Evolutionary conservation across 64 coral and sea anemone species (phyloP).

Genomic region (Acropora tenuis): DNA sequence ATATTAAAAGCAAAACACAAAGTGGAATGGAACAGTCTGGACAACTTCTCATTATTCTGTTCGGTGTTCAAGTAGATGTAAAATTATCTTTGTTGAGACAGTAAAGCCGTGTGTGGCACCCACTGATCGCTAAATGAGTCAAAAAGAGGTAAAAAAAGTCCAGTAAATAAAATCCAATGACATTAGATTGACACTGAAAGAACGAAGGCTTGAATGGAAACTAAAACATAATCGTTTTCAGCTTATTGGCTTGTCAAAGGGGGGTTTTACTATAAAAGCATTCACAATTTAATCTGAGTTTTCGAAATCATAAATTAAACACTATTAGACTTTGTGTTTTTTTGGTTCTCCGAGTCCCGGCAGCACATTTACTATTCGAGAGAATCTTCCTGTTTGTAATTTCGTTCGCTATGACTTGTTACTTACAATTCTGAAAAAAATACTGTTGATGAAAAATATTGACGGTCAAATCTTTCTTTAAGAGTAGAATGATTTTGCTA

Average conservation of each 20-base stretch:
- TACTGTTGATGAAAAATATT: not conserved
- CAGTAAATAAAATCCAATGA: not conserved
- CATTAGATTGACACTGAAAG: slow-evolving; percentile 20
- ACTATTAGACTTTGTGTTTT: not conserved
- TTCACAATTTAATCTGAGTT: not conserved
- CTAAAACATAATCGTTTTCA: slow-evolving; percentile 26
- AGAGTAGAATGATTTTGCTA: not conserved
- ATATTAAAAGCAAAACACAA: not conserved
- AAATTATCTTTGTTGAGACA: not conserved
- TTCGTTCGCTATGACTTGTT: not conserved
- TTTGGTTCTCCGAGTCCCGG: too few species aligned
- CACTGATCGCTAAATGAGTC: not conserved
- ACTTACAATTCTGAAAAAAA: too few species aligned
- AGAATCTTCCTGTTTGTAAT: too few species aligned
- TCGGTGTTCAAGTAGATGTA: not conserved
- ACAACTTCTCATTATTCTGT: not conserved
- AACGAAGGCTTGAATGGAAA: slow-evolving; percentile 33
- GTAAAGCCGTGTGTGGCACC: not conserved
- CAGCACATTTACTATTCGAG: not conserved
- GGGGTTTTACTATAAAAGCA: slow-evolving; percentile 23
- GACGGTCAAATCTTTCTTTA: not conserved
- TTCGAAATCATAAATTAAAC: not conserved
- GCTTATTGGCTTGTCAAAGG: slow-evolving; percentile 48
- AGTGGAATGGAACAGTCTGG: not conserved
- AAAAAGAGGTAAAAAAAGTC: not conserved